Evolutionary conservation across 2,888 invertebrate genomes (phyloP), one percentile per base, ranked within the genome.

Genomic region (Tenthredo mesomela): DNA sequence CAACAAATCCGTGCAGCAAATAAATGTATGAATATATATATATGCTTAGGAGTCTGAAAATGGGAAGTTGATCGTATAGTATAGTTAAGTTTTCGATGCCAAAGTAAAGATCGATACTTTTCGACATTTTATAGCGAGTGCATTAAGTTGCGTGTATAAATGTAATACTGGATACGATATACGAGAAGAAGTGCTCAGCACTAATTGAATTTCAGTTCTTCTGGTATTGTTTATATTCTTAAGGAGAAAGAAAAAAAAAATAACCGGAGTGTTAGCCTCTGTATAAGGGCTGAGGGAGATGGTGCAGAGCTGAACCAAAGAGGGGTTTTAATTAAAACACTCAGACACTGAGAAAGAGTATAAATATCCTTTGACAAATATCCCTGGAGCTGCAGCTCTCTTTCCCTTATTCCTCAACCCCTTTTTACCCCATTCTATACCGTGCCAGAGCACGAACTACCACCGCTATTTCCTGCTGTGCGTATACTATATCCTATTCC

Each of bases 311-410:
- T 37, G 80, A 80, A 40, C 80, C 61, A 21, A 61, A 40, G 61
- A 37, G 58, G 85, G 71, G 86, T 86, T 88, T 88, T 88, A 82
- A 89, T 88, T 88, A 88, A 87, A 87, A 85, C 84, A 85, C 82
- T 86, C 70, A 84, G 78, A 83, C 77, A 87, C 85, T 71, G 82
- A 73, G 65, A 84, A 82, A 84, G 47, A 84, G 70, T 86, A 80
- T 83, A 86, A 87, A 86, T 86, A 87, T 85, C 84, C 85, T 67
- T 84, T 37, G 86, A 85, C 88, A 89, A 88, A 89, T 86, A 86
- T 82, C 61, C 84, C 65, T 65, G 67, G 40, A 58, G 80, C 58
- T 61, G 80, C 58, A 80, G 58, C 61, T 61, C 54, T 15, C 78
- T 54, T 58, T 58, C 61, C 40, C 58, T 43, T 73, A 43, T 25